phyloP scores from a whole-genome alignment of 2,797 vertebrate genomes.

The Semaprochilodus insignis region DNA sequence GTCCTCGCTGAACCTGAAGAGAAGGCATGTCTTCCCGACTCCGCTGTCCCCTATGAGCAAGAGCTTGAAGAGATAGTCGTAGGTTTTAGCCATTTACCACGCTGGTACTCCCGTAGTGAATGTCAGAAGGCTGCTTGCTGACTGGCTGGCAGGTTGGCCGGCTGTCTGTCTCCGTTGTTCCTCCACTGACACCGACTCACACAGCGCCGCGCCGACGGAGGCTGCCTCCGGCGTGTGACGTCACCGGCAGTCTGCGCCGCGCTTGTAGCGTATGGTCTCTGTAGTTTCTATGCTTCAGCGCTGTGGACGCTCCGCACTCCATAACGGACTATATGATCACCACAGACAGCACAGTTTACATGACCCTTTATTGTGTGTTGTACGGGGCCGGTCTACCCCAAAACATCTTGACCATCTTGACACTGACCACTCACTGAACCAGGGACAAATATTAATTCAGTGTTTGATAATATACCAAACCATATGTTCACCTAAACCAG shows the following conservation, averaged over 20 bases:
- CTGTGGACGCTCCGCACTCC: too few species aligned
- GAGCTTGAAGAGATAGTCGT: slow-evolving; percentile 98
- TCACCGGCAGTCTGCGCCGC: slow-evolving; percentile 37
- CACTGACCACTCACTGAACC: too few species aligned
- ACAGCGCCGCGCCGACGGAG: slow-evolving; percentile 37
- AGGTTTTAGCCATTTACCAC: slow-evolving; percentile 93
- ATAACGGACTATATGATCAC: too few species aligned
- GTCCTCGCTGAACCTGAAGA: slow-evolving; percentile 97
- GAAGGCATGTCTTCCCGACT: slow-evolving; percentile 95
- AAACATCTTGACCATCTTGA: too few species aligned
- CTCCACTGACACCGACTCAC: slow-evolving; percentile 58
- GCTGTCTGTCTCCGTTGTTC: slow-evolving; percentile 41
- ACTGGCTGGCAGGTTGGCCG: neutral
- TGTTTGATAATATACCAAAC: too few species aligned
- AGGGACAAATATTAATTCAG: too few species aligned
- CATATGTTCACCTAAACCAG: too few species aligned
- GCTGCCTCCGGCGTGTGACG: slow-evolving; percentile 61
- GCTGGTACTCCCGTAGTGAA: slow-evolving; percentile 61
- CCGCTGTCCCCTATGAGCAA: slow-evolving; percentile 97
- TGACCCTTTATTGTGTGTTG: too few species aligned
- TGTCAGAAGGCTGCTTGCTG: slow-evolving; percentile 39
- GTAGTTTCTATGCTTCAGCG: slow-evolving; percentile 61
- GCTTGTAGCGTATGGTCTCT: slow-evolving; percentile 57
- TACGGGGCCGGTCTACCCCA: too few species aligned
- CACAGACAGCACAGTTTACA: too few species aligned